Conservation (phyloP, 2,113 vertebrate genomes). For the Gambusia holbrooki region DNA sequence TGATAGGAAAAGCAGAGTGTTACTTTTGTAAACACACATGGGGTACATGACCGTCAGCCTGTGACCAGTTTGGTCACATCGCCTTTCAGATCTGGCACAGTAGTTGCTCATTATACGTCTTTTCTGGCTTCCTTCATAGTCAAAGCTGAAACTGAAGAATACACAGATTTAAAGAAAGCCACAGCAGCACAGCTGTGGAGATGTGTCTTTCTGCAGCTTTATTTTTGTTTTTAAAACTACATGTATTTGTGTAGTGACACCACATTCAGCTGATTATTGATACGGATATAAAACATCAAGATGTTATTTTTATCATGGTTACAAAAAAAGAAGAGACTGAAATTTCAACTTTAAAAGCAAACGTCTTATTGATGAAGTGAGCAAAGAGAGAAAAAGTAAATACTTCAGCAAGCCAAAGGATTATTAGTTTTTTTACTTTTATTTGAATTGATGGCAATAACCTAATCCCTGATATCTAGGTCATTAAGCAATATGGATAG, state of each 20-base stretch:
- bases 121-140: constrained; percentile 78
- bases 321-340: no score
- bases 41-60: constrained; percentile 75
- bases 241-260: constrained; percentile 17
- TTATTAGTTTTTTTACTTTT: no score
- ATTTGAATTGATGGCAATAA: no score
- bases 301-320: no score
- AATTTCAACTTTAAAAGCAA: no score
- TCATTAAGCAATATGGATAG: no score
- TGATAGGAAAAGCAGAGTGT: constrained; percentile 70
- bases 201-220: constrained; percentile 31
- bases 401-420: no score
- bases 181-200: constrained; percentile 45
- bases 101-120: constrained; percentile 79
- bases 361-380: no score
- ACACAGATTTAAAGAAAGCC: constrained; percentile 75
- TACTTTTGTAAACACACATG: constrained; percentile 74
- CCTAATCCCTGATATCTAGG: no score
- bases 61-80: constrained; percentile 78
- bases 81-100: constrained; percentile 76
- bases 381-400: no score
- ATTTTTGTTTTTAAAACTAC: constrained; percentile 35
- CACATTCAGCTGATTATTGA: constrained; percentile 1
- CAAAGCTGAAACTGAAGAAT: constrained; percentile 75
- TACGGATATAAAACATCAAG: no score